phyloP scores from a whole-genome alignment of 1,140 invertebrate species.

The Drosophila prosaltans region DNA sequence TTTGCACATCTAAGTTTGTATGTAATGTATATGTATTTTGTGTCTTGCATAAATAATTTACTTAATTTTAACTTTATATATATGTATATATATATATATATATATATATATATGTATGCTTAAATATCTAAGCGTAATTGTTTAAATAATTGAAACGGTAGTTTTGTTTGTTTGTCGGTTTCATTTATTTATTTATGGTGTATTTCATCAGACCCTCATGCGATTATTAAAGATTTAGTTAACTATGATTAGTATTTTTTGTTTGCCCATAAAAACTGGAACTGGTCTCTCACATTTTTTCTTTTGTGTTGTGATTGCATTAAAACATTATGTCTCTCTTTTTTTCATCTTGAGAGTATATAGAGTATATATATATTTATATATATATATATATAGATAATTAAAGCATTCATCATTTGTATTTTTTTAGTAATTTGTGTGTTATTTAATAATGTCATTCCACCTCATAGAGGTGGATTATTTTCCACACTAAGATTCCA shows the following conservation, averaged over 20 bases:
- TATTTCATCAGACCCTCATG: conserved; percentile 45
- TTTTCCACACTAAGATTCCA: conserved; percentile 12
- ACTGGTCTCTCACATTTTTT: conserved; percentile 41
- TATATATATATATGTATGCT: conserved; percentile 58
- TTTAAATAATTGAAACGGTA: conserved; percentile 79
- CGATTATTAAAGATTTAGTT: conserved; percentile 50
- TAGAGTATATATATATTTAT: conserved; percentile 54
- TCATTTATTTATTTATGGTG: conserved; percentile 29
- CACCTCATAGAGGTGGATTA: conserved; percentile 12
- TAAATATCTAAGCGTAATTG: conserved; percentile 51
- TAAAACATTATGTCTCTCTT: conserved; percentile 20
- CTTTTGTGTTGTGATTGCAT: conserved; percentile 51
- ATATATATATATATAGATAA: conserved; percentile 56
- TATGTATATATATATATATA: conserved; percentile 16
- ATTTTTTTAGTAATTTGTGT: conserved; percentile 38
- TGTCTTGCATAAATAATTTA: conserved; percentile 47
- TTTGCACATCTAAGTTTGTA: conserved; percentile 39
- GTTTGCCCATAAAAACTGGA: conserved; percentile 66
- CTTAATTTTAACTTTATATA: conserved; percentile 17
- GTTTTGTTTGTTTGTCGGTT: conserved; percentile 48
- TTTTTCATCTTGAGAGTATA: conserved; percentile 44
- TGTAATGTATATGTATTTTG: conserved; percentile 37
- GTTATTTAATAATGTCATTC: background rate
- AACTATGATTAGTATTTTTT: conserved; percentile 64
- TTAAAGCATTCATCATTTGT: conserved; percentile 76